Evolutionary conservation across 2,797 vertebrate species (phyloP).

Genomic region (Phrynocephalus vlangalii): DNA sequence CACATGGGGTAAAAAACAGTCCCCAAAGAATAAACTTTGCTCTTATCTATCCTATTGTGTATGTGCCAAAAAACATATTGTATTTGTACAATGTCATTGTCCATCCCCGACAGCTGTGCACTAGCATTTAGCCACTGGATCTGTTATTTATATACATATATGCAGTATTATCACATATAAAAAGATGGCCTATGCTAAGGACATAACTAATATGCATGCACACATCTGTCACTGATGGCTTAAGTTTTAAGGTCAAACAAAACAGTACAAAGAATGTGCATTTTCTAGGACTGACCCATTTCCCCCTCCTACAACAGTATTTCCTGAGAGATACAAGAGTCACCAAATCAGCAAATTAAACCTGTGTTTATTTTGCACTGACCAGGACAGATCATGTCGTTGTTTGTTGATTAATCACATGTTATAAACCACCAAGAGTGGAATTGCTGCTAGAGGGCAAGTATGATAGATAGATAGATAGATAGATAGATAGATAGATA

Average conservation of each 20-base stretch:
- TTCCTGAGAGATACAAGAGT: no score
- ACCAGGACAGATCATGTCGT: no score
- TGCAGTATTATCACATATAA: conserved; percentile 23
- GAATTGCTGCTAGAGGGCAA: no score
- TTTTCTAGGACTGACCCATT: no score
- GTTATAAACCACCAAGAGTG: no score
- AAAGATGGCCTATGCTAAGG: background rate
- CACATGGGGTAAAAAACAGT: background rate
- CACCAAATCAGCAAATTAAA: no score
- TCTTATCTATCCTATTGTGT: conserved; percentile 13
- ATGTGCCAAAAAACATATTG: conserved; percentile 4
- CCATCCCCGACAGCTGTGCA: conserved; percentile 18
- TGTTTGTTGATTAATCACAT: no score
- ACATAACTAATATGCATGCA: background rate
- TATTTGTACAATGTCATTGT: conserved; percentile 5
- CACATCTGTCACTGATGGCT: background rate
- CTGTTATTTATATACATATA: conserved; percentile 23
- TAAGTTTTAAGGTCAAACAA: background rate
- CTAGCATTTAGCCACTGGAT: background rate
- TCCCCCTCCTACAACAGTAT: no score
- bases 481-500: background rate
- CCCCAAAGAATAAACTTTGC: conserved; percentile 8
- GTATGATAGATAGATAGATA: no score
- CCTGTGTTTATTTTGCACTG: no score
- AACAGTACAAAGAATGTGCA: background rate